Percentiles rank a stretch among this genome's conserved stretches.
phyloP scores from a whole-genome alignment of 2,888 invertebrate species.

The Heptascelio sp. region DNA sequence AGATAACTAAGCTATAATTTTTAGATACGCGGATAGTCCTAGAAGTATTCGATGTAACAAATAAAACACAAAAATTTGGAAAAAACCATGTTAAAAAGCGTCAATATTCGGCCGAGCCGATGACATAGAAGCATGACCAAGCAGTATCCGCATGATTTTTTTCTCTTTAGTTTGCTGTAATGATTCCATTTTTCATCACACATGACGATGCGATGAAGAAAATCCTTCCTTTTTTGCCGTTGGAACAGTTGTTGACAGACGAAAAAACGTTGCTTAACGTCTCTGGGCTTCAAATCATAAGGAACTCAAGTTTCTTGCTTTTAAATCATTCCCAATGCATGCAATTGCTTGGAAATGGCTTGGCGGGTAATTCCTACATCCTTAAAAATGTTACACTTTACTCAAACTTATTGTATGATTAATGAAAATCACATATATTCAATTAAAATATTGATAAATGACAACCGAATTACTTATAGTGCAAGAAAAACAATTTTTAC shows the following conservation, averaged over 20 bases:
- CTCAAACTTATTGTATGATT: too few relatives aligned
- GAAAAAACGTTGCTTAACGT: conserved; percentile 50
- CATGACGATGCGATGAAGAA: conserved; percentile 57
- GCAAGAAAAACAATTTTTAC: too few relatives aligned
- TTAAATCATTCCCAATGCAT: conserved; percentile 65
- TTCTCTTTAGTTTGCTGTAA: conserved; percentile 56
- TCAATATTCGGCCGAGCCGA: conserved; percentile 50
- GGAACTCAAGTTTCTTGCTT: conserved; percentile 57
- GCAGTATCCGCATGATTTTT: conserved; percentile 59
- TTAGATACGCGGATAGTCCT: too few relatives aligned
- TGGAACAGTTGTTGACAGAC: conserved; percentile 50
- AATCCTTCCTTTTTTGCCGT: conserved; percentile 55
- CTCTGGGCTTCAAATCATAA: conserved; percentile 56
- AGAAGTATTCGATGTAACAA: too few relatives aligned
- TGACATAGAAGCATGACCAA: conserved; percentile 1
- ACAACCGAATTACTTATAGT: too few relatives aligned
- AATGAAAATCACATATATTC: too few relatives aligned
- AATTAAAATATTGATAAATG: too few relatives aligned
- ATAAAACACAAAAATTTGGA: too few relatives aligned
- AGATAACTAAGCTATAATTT: too few relatives aligned
- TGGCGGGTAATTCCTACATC: conserved; percentile 14
- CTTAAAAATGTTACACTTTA: too few relatives aligned
- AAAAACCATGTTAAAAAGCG: too few relatives aligned
- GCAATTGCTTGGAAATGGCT: conserved; percentile 3
- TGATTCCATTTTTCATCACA: conserved; percentile 49